A percentile compares a stretch with the other conserved stretches of the same genome.
Evolutionary conservation across 2,888 invertebrate species (phyloP).

Genomic region (Hipparchia sbordonii): DNA sequence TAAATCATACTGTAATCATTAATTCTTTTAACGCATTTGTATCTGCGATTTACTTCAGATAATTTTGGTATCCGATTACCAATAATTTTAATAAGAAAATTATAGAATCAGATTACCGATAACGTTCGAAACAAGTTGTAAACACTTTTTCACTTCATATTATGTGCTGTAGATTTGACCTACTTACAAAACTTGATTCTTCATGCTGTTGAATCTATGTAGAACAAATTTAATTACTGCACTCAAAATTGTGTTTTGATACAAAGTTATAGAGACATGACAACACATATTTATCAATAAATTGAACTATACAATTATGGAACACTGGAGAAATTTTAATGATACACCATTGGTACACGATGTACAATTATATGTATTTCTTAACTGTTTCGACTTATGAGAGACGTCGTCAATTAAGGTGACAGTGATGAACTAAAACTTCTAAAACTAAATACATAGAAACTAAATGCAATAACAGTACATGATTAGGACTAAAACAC

Average conservation of each 20-base stretch:
- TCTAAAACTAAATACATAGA: slow-evolving; percentile 24
- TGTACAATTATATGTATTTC: background rate
- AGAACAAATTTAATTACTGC: slow-evolving; percentile 6
- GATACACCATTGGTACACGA: slow-evolving; percentile 1
- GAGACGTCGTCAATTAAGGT: slow-evolving; percentile 57
- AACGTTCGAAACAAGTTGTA: slow-evolving; percentile 4
- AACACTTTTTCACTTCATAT: background rate
- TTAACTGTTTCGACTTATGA: slow-evolving; percentile 19
- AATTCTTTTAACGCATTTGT: background rate
- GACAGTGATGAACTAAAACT: slow-evolving; percentile 49
- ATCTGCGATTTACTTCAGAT: background rate
- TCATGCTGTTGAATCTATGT: background rate
- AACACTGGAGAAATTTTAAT: slow-evolving; percentile 23
- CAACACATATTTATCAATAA: slow-evolving; percentile 16
- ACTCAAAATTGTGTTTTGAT: background rate
- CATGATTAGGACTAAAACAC: background rate
- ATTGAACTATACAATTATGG: slow-evolving; percentile 8
- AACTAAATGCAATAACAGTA: slow-evolving; percentile 27
- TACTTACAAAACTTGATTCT: slow-evolving; percentile 13
- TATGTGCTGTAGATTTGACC: background rate
- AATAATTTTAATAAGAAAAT: slow-evolving; percentile 5
- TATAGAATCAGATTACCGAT: background rate
- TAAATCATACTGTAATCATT: background rate
- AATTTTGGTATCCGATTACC: slow-evolving; percentile 4
- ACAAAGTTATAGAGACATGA: slow-evolving; percentile 5